Base-by-base conservation (phyloP, 2,113 vertebrate genomes). In the Seriola aureovittata region DNA sequence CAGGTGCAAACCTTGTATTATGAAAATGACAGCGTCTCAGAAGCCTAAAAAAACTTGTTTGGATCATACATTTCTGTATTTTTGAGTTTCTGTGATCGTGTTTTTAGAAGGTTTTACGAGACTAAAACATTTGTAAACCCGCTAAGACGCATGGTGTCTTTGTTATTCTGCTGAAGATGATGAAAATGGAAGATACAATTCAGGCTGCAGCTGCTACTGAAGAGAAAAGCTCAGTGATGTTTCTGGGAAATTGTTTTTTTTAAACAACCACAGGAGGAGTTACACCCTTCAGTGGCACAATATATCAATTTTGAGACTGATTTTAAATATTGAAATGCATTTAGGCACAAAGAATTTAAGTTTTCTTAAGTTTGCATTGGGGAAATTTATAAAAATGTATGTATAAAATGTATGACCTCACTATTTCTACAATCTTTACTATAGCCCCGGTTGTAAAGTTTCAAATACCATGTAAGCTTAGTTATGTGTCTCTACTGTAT, bases 11-110 rank as follows among this genome's bases (percentile, higher is more conserved):
- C 1, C 32, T 29, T 19, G 21, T 40, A 23, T 71, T 9, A 21
- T n/a, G 70, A 57, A 77, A 69, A 82, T 59, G 84, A 71, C 73
- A n/a, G 76, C 57, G 75, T 38, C 42, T 71, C 66, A 52, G 66
- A 71, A 23, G 76, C 21, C 40, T 25, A 1, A 38, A 71, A 79
- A 81, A 38, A 66, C 17, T 62, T 57, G 74, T 57, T 67, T 66
- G 46, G 42, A 50, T 65, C 64, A 42, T 6, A 17, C 19, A 70
- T 57, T 19, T 65, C 40, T 19, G 38, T 13, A 32, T 81, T 59
- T 78, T 8, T 65, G 11, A 17, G 44, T 17, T 76, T 13, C 50
- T 62, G 57, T 34, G 19, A 21, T 50, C 8, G 19, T 25, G 3
- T 71, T 80, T 81, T 77, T 8, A 50, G 52, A 62, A 38, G 40